phyloP scores from a whole-genome alignment of 2,888 invertebrate species.

The Xestia rhomboidea region DNA sequence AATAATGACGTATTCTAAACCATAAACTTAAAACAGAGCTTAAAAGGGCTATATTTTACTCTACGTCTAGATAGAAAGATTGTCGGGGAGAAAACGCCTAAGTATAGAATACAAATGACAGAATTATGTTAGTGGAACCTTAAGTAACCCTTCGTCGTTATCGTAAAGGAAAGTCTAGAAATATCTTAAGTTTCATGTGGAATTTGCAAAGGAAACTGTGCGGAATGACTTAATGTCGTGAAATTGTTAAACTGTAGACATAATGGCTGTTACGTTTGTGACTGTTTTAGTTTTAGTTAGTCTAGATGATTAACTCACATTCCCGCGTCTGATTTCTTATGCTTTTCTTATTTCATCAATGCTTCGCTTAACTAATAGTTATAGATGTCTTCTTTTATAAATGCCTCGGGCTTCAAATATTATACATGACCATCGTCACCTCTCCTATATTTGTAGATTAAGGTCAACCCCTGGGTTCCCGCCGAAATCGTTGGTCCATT shows the following conservation, averaged over 20 bases:
- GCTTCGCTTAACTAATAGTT: background rate
- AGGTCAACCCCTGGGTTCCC: no score
- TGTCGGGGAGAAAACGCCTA: slow-evolving; percentile 31
- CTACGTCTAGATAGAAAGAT: slow-evolving; percentile 32
- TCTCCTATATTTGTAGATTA: background rate
- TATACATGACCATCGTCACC: background rate
- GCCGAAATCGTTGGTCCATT: no score
- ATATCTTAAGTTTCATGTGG: slow-evolving; percentile 29
- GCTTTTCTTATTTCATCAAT: background rate
- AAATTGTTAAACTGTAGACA: background rate
- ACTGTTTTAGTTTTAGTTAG: background rate
- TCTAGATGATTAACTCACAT: background rate
- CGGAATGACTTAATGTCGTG: background rate
- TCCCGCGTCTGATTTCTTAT: background rate
- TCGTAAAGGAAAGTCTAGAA: slow-evolving; percentile 36
- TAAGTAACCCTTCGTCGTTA: slow-evolving; percentile 43
- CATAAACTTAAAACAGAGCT: slow-evolving; percentile 19
- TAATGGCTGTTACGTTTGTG: background rate
- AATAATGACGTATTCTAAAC: slow-evolving; percentile 1
- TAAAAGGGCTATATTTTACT: slow-evolving; percentile 38
- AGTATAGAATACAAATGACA: slow-evolving; percentile 56
- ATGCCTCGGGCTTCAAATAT: no score
- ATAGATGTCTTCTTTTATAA: no score
- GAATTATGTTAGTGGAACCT: slow-evolving; percentile 55
- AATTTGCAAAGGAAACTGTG: background rate